Conservation (phyloP, 2,888 invertebrate species). For the Eristalis pertinax region DNA sequence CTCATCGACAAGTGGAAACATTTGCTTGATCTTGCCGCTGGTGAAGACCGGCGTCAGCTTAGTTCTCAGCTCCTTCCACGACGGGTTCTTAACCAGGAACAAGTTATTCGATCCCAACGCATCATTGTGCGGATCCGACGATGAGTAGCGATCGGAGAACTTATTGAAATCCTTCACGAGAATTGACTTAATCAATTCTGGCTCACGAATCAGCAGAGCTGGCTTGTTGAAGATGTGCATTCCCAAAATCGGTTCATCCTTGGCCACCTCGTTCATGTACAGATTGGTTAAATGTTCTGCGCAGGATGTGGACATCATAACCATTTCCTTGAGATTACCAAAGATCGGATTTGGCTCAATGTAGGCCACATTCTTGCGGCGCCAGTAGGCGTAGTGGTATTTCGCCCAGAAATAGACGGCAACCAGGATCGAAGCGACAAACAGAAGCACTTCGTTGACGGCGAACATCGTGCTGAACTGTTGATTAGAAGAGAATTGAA, state of each 20-base stretch:
- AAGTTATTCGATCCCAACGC: conserved; percentile 80
- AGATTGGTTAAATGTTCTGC: conserved; percentile 78
- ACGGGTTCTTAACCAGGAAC: conserved; percentile 81
- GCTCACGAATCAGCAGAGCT: conserved; percentile 80
- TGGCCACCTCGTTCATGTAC: conserved; percentile 77
- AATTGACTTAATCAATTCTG: conserved; percentile 81
- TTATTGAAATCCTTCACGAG: conserved; percentile 82
- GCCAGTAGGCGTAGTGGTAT: conserved; percentile 78
- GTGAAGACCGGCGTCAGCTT: conserved; percentile 82
- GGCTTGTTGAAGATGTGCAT: conserved; percentile 82
- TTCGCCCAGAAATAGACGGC: conserved; percentile 79
- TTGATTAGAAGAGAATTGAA: not conserved
- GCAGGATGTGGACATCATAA: conserved; percentile 76
- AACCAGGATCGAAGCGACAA: conserved; percentile 71
- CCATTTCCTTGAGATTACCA: conserved; percentile 80
- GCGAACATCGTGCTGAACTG: conserved; percentile 69
- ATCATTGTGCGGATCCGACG: conserved; percentile 78
- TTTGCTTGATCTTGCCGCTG: conserved; percentile 80
- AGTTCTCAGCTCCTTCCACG: conserved; percentile 81
- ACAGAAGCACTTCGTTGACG: conserved; percentile 74
- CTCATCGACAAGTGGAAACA: conserved; percentile 79
- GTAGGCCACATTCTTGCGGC: conserved; percentile 78
- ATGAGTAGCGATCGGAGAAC: conserved; percentile 77
- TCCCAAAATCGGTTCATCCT: conserved; percentile 78
- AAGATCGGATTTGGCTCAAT: conserved; percentile 80